Evolutionary conservation across 2,113 vertebrate species (phyloP), one percentile per base, ranked within the genome.

Genomic region (Notothenia rossii): DNA sequence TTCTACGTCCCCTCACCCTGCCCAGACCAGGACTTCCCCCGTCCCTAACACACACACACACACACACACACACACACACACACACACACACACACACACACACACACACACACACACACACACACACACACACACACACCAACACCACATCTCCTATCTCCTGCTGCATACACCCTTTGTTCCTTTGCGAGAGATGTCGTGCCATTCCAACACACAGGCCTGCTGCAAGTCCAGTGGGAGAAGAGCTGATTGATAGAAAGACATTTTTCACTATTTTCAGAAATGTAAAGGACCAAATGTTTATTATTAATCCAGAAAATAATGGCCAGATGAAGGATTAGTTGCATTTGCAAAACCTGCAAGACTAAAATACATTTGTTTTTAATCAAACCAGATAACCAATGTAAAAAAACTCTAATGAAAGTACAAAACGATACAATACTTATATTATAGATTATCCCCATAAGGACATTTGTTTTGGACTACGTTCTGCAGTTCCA

Each of bases 161-260:
- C 79, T 88, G 78, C 88, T 89, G 86, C 84, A 82, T 80, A 63
- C 69, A 62, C 33, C 85, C 71, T 93, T 94, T 93, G 90, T 93
- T 85, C 65, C 29, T 36, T 67, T 17, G 66, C 14, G 63, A 7
- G 13, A 43, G 43, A 79, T 53, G 62, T 56, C 55, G 25, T 77
- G 79, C 67, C 92, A 93, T 94, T 93, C 94, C 92, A 90, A 60
- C 82, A 90, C 91, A 92, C 66, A 55, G 69, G 75, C 60, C 75
- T 65, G 77, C 68, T 69, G 18, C 36, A 65, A 45, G 46, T 73
- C n/a, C 17, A 61, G 22, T 54, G 53, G n/a, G 59, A 58, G 48
- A 17, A 2, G 43, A 4, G 2, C 33, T 53, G 43, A 48, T 56
- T 18, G 40, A 75, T 29, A 43, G 29, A 79, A 20, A 40, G 50